phyloP scores from a whole-genome alignment of 1,140 invertebrate genomes.

The Hestina assimilis region DNA sequence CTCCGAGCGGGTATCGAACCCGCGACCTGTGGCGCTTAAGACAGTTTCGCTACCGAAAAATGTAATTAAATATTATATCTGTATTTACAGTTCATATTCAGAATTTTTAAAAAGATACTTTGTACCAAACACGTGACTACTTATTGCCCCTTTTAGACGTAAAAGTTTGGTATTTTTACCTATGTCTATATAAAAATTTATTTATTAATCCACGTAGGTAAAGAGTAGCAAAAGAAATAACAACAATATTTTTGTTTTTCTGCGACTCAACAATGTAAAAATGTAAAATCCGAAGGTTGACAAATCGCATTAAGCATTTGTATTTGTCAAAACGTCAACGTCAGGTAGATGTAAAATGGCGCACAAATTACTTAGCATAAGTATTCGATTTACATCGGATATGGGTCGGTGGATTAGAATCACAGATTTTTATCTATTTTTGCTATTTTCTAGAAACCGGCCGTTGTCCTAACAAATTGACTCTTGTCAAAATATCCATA shows the following conservation, averaged over 20 bases:
- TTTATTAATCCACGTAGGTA: too few relatives aligned
- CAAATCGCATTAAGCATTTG: constrained; percentile 7
- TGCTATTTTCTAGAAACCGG: constrained; percentile 14
- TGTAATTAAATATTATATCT: too few relatives aligned
- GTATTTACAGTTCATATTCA: too few relatives aligned
- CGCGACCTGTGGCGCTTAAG: too few relatives aligned
- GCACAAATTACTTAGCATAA: constrained; percentile 24
- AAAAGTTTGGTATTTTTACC: too few relatives aligned
- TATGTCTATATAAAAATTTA: too few relatives aligned
- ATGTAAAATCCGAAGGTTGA: neutral
- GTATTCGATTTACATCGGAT: constrained; percentile 29
- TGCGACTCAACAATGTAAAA: neutral
- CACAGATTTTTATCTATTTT: constrained; percentile 26
- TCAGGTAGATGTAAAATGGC: constrained; percentile 27
- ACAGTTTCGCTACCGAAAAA: too few relatives aligned
- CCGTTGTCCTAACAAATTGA: constrained; percentile 3
- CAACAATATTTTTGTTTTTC: neutral
- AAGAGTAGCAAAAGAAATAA: too few relatives aligned
- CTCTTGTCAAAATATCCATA: neutral
- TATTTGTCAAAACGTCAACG: constrained; percentile 2
- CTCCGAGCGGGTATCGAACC: too few relatives aligned
- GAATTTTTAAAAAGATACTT: too few relatives aligned
- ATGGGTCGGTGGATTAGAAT: constrained; percentile 23
- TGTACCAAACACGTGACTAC: too few relatives aligned
- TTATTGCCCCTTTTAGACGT: too few relatives aligned